Percentiles rank a stretch among this genome's conserved stretches.
phyloP scores from a whole-genome alignment of 2,797 vertebrate genomes.

The Chaenodraco wilsoni region DNA sequence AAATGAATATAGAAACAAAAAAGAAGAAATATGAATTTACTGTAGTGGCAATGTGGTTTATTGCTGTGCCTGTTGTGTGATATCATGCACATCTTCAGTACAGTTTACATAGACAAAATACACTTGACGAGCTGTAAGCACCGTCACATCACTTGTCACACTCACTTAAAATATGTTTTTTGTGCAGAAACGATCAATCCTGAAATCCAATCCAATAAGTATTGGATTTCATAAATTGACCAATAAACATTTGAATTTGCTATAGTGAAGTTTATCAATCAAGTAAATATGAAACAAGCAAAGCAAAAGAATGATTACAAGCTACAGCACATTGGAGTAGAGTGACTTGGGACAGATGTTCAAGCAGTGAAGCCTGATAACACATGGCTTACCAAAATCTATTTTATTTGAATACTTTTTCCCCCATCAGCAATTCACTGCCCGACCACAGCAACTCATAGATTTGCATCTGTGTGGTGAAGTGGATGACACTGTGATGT shows the following conservation, averaged over 20 bases:
- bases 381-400: not conserved
- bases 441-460: not conserved
- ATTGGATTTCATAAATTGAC: too few relatives aligned
- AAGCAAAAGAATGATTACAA: not conserved
- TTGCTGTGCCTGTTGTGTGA: not conserved
- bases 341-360: not conserved
- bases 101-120: too few relatives aligned
- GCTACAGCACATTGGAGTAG: not conserved
- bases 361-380: slow-evolving; percentile 3
- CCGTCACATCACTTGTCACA: not conserved
- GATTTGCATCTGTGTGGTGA: slow-evolving; percentile 64
- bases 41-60: not conserved
- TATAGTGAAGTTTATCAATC: not conserved
- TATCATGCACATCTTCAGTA: too few relatives aligned
- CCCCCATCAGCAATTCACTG: slow-evolving; percentile 2
- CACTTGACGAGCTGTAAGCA: too few relatives aligned
- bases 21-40: not conserved
- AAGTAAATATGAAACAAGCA: not conserved
- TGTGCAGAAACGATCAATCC: not conserved
- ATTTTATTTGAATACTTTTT: slow-evolving; percentile 44
- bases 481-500: slow-evolving; percentile 9
- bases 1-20: not conserved
- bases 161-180: not conserved
- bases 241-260: not conserved
- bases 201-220: not conserved